Base-by-base conservation (phyloP, 2,888 invertebrate species). In the Drosophila atripex region DNA sequence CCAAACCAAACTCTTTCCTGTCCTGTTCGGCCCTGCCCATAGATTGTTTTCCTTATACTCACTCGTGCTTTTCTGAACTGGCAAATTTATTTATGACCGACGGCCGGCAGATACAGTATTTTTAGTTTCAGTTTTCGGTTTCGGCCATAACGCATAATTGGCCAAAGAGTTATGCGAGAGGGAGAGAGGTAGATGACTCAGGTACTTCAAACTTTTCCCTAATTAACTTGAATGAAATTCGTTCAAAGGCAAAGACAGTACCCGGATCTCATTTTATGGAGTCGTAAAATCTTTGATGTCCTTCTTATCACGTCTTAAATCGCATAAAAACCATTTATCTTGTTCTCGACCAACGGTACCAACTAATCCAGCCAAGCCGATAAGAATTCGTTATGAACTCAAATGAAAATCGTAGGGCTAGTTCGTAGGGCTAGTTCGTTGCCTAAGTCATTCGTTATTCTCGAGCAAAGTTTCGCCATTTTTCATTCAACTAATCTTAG, bases 31-130 rank as follows among this genome's bases (percentile, higher is more conserved):
- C 79, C 77, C 83, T 75, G 80, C 73, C 84, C 78, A 80, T 83
- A 76, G 83, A 86, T 80, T 83, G 46, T 69, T 59, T 54, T 56
- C 28, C 60, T 46, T 56, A 45, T 60, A 23, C 59, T 51, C 35
- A 18, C 56, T 30, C 39, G 57, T 16, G 43, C 30, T 43, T 21
- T 66, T 71, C 65, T 71, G 38, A 53, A 73, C 79, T 78, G 71
- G 68, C 76, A 71, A 77, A 82, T 75, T 83, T 86, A 83, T 84
- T 86, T 84, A 84, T 77, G 86, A 60, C 54, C 77, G 77, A 61
- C 30, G 68, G 61, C 63, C 57, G 46, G 72, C 74, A 76, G 80
- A 86, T 83, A 83, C 61, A 64, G 51, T 64, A 64, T 61, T 80
- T 77, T 80, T 59, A 80, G 64, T 68, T 85, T 73, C 73, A 70